These are phyloP conservation scores for Nomada goodeniana DNA, from an alignment of 2,888 invertebrate genomes.

Conservation along the genomic window DNA sequence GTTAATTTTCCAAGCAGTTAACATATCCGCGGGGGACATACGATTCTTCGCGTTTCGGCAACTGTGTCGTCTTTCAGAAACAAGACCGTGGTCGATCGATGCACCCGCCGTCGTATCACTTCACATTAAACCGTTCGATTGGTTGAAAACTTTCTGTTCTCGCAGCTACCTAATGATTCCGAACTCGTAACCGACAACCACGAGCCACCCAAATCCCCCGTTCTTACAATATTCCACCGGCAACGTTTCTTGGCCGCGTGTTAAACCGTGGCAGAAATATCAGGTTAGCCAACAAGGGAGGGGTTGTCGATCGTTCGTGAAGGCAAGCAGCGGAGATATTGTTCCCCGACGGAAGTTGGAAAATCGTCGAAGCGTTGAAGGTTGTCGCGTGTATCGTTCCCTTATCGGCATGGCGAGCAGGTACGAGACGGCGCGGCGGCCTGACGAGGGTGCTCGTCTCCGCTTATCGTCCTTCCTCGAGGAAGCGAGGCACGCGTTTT, in stretches of 20 bases:
- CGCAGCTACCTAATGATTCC: too few relatives aligned
- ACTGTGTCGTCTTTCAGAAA: background rate
- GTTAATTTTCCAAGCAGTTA: background rate
- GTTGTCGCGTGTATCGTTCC: slow-evolving; percentile 37
- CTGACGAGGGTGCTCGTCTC: slow-evolving; percentile 34
- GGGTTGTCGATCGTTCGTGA: background rate
- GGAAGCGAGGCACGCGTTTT: slow-evolving; percentile 74
- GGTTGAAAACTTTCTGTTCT: too few relatives aligned
- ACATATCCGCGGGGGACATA: too few relatives aligned
- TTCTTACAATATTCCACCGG: background rate
- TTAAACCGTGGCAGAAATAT: background rate
- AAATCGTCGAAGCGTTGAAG: slow-evolving; percentile 39
- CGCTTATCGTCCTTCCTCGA: slow-evolving; percentile 64
- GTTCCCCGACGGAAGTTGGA: slow-evolving; percentile 23
- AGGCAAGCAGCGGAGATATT: background rate
- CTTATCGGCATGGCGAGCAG: slow-evolving; percentile 63
- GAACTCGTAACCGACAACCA: too few relatives aligned
- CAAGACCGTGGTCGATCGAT: too few relatives aligned
- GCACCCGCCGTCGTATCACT: too few relatives aligned
- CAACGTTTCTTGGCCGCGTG: background rate
- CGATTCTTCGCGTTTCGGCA: background rate
- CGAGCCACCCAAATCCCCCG: background rate
- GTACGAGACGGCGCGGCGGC: slow-evolving; percentile 45
- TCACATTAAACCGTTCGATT: too few relatives aligned
- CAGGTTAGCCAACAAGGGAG: background rate